Evolutionary conservation across 2,113 vertebrate species (phyloP), one percentile per base, ranked within the genome.

Genomic region (Zosterops hypoxanthus): DNA sequence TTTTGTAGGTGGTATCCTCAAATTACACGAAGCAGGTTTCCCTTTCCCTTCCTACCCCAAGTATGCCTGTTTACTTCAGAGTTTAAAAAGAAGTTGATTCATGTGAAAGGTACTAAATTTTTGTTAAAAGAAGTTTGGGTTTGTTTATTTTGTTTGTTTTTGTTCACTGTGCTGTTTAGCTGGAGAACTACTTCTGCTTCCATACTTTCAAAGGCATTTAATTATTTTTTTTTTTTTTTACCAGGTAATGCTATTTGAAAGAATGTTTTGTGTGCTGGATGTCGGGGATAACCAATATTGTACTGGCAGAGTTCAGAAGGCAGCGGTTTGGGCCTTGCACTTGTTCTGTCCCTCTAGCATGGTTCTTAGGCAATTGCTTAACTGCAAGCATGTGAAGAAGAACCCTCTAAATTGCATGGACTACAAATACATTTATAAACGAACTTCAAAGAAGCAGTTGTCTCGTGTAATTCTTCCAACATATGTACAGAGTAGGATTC

Each of bases 1-100:
- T 95, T 90, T 94, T 95, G 92, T 94, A 90, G 91, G 78, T 89
- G 75, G 56, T 91, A 69, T 91, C 81, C 52, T 82, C 33, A 91
- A 90, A 80, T 82, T 82, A 44, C 66, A 39, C 22, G 71, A 26
- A 71, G 69, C 87, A 89, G 33, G 55, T 80, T 92, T 92, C 39
- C 77, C 53, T 92, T 92, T 84, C 26, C 17, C 50, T 84, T 91
- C 44, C 81, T 41, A 75, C 63, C 80, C 20, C 34, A 91, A 91
- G 28, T 66, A 63, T 66, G 83, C 41, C 50, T 57, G 12, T 23
- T 86, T 92, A 61, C 71, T 86, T 93, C 24, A 75, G 55, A 60
- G 56, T 66, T 90, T 94, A 81, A 86, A 82, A 80, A 59, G 44
- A 69, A 11, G 4, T 57, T 82, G 75, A 33, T 41, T 72, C 52